These are phyloP conservation scores for Pangasianodon hypophthalmus DNA, from an alignment of 2,113 vertebrate genomes.

Conservation along the genomic window DNA sequence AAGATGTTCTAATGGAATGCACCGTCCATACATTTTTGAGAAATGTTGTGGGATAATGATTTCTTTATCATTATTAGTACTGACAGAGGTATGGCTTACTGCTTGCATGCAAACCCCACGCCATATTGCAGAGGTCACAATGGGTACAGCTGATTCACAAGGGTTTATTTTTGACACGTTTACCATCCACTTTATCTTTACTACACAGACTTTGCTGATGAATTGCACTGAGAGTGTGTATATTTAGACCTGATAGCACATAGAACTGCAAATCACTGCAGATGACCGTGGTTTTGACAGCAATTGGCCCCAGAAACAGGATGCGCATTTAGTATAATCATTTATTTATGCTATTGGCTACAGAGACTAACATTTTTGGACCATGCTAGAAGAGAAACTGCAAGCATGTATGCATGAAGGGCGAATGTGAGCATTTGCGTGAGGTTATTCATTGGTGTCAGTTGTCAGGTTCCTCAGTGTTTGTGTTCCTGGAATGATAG, in stretches of 20 bases:
- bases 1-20: not conserved
- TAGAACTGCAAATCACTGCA: conserved; percentile 56
- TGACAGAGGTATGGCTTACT: conserved; percentile 36
- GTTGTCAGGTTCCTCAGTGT: not conserved
- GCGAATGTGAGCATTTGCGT: not conserved
- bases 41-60: conserved; percentile 1
- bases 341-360: conserved; percentile 42
- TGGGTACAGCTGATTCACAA: conserved; percentile 47
- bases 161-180: conserved; percentile 53
- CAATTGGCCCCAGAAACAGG: conserved; percentile 50
- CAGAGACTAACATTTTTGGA: conserved; percentile 41
- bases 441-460: conserved; percentile 4
- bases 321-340: conserved; percentile 54
- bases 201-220: conserved; percentile 50
- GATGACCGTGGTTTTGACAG: conserved; percentile 47
- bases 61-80: conserved; percentile 19
- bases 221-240: conserved; percentile 48
- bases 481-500: conserved; percentile 32
- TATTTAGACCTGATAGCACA: conserved; percentile 60
- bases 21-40: not conserved
- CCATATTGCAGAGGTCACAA: conserved; percentile 35
- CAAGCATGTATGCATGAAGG: conserved; percentile 6
- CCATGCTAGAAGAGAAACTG: conserved; percentile 6
- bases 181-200: conserved; percentile 53
- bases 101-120: conserved; percentile 10